Evolutionary conservation across 2,113 vertebrate genomes (phyloP).

Genomic region (Sclerurus mexicanus): DNA sequence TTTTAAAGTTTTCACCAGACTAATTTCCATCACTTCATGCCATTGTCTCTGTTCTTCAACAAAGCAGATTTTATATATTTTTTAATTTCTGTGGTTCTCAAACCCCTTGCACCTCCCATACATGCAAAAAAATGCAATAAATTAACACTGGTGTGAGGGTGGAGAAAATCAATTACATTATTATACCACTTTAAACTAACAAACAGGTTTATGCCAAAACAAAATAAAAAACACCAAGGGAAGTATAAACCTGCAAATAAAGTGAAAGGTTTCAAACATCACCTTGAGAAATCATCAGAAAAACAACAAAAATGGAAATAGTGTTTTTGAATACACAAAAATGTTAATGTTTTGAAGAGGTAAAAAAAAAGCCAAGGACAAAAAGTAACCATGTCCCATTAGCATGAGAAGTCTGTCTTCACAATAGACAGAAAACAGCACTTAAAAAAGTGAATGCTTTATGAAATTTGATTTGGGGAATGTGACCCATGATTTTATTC

Average conservation of each 20-base stretch:
- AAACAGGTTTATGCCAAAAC: not conserved
- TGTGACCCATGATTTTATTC: not conserved
- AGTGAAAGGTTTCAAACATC: not conserved
- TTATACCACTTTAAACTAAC: not conserved
- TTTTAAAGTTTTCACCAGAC: not conserved
- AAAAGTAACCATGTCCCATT: not conserved
- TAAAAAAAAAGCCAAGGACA: not conserved
- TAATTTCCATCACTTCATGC: not conserved
- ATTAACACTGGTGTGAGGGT: not conserved
- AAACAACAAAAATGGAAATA: not conserved
- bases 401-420: not conserved
- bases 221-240: not conserved
- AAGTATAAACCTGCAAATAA: not conserved
- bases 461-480: not conserved
- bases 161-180: not conserved
- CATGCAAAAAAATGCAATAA: not conserved
- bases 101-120: not conserved
- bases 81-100: slow-evolving; percentile 26
- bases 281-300: not conserved
- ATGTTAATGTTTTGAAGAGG: not conserved
- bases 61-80: not conserved
- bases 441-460: not conserved
- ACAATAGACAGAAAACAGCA: not conserved
- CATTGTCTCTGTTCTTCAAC: not conserved
- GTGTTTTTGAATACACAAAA: not conserved